Conservation (phyloP, 2,113 vertebrate species). For the Grammatotria lemairii region DNA sequence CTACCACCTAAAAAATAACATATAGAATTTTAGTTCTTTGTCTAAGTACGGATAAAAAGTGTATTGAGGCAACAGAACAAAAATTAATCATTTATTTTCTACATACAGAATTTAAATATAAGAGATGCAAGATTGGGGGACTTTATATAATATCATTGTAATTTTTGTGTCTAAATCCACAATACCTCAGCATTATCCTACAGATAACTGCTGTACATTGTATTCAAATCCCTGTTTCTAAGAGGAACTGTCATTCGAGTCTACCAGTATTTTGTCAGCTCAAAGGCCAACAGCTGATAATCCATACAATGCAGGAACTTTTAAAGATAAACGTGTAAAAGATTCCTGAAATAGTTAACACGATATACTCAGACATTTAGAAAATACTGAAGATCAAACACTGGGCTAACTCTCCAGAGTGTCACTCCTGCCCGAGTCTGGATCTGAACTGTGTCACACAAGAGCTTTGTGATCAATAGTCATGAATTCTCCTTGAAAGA, state of each 20-base stretch:
- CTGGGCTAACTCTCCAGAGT: background rate
- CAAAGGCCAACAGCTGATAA: background rate
- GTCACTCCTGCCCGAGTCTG: constrained; percentile 18
- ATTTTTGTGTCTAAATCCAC: background rate
- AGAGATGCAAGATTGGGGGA: background rate
- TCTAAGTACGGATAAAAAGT: background rate
- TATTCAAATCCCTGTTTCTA: background rate
- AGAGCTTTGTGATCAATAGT: constrained; percentile 46
- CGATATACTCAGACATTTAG: background rate
- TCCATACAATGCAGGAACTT: background rate
- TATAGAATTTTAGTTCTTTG: background rate
- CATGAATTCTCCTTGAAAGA: constrained; percentile 52
- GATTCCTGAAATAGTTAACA: background rate
- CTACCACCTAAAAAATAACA: background rate
- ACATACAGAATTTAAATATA: background rate
- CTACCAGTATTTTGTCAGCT: background rate
- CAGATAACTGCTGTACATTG: background rate
- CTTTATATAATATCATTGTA: background rate
- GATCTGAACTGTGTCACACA: constrained; percentile 10
- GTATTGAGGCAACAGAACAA: background rate
- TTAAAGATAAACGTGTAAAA: background rate
- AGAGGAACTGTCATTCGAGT: background rate
- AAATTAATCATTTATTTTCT: background rate
- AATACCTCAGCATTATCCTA: background rate
- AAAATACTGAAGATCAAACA: constrained; percentile 33